Evolutionary conservation across 2,888 invertebrate genomes (phyloP).

Genomic region (Siphlonurus alternatus): DNA sequence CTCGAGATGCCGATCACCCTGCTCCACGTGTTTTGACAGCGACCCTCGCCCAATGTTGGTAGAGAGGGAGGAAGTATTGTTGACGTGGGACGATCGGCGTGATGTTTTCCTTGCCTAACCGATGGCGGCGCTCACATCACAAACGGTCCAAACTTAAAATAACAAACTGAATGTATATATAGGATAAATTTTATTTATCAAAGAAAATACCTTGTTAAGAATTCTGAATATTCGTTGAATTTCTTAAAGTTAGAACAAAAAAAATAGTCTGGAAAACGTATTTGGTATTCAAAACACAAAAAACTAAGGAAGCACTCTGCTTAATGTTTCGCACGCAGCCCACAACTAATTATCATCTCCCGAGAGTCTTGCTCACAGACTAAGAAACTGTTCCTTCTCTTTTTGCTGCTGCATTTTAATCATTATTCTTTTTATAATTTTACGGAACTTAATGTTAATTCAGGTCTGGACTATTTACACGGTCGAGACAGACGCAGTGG

Average conservation of each 20-base stretch:
- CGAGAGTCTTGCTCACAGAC: too few species aligned
- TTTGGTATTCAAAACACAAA: not conserved
- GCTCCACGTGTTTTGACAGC: too few species aligned
- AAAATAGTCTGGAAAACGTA: not conserved
- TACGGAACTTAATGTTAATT: too few species aligned
- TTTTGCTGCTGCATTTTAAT: too few species aligned
- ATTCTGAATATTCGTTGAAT: not conserved
- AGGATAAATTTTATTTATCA: not conserved
- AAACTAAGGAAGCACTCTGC: not conserved
- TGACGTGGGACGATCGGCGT: too few species aligned
- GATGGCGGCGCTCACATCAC: too few species aligned
- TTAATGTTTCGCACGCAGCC: not conserved
- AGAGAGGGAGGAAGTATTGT: too few species aligned
- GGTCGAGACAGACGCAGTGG: not conserved
- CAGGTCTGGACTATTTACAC: too few species aligned
- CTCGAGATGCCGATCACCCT: too few species aligned
- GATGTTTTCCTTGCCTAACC: not conserved
- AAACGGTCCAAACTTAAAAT: not conserved
- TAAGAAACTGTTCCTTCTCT: too few species aligned
- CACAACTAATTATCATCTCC: not conserved
- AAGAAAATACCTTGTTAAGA: not conserved
- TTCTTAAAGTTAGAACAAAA: not conserved
- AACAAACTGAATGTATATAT: not conserved
- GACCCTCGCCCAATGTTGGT: too few species aligned
- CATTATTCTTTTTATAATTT: too few species aligned